These are phyloP conservation scores for Caenorhabditis briggsae DNA, from an alignment of 1,140 invertebrate genomes.

Conservation along the genomic window DNA sequence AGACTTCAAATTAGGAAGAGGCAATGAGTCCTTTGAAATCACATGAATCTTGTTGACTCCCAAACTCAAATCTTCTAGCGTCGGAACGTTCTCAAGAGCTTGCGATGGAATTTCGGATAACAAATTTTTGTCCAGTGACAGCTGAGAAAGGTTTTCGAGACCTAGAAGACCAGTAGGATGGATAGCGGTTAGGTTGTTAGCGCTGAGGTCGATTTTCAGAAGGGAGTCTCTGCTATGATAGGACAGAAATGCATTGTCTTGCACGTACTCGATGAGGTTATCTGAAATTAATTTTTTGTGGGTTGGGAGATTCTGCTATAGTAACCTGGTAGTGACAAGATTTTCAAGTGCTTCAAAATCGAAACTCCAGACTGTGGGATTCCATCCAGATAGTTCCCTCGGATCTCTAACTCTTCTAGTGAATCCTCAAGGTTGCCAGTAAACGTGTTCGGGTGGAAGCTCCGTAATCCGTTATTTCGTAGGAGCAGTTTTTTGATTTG, in stretches of 20 bases:
- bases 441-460: slow-evolving; percentile 65
- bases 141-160: slow-evolving; percentile 68
- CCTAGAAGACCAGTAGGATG: slow-evolving; percentile 69
- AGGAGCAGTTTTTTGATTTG: slow-evolving; percentile 66
- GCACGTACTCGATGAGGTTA: slow-evolving; percentile 66
- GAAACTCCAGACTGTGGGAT: slow-evolving; percentile 67
- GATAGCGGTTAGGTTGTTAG: slow-evolving; percentile 69
- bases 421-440: slow-evolving; percentile 61
- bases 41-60: slow-evolving; percentile 67
- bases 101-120: slow-evolving; percentile 68
- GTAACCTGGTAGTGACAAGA: slow-evolving; percentile 45
- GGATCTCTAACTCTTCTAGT: slow-evolving; percentile 67
- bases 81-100: slow-evolving; percentile 68
- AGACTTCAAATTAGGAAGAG: slow-evolving; percentile 70
- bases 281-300: slow-evolving; percentile 62
- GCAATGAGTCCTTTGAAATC: slow-evolving; percentile 59
- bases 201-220: slow-evolving; percentile 70
- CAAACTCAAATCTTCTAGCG: slow-evolving; percentile 71
- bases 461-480: slow-evolving; percentile 66
- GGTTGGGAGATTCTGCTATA: slow-evolving; percentile 3
- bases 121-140: slow-evolving; percentile 69
- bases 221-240: slow-evolving; percentile 65
- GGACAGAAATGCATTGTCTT: slow-evolving; percentile 65
- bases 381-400: slow-evolving; percentile 64
- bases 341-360: slow-evolving; percentile 45